phyloP scores from a whole-genome alignment of 2,797 vertebrate species.

The Pipistrellus nathusii region DNA sequence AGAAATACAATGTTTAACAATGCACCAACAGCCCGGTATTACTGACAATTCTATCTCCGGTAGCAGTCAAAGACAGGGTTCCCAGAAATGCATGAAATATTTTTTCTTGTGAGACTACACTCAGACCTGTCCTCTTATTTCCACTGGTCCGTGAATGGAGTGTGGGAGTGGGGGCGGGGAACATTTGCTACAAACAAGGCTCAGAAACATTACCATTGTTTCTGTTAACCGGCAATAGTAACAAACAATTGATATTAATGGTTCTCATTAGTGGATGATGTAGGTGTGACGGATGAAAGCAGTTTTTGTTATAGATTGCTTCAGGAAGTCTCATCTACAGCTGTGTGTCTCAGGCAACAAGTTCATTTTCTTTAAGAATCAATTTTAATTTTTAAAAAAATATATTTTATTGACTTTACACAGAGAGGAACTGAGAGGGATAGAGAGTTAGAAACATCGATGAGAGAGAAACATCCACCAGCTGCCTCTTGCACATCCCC shows the following conservation, averaged over 20 bases:
- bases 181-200: neutral
- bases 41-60: neutral
- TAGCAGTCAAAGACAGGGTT: conserved; percentile 8
- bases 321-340: neutral
- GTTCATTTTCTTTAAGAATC: conserved; percentile 50
- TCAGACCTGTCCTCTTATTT: neutral
- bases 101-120: neutral
- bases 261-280: neutral
- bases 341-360: neutral
- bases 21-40: neutral
- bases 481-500: too few species aligned
- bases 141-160: neutral
- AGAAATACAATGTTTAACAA: conserved; percentile 22
- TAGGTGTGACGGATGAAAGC: neutral
- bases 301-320: conserved; percentile 37
- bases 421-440: too few species aligned
- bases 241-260: neutral
- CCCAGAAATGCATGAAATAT: neutral
- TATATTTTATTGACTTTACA: too few species aligned
- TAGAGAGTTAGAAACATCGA: too few species aligned
- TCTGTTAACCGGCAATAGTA: neutral
- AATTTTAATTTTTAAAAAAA: too few species aligned
- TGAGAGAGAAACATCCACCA: too few species aligned
- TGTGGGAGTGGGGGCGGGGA: neutral
- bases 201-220: neutral